A percentile compares a stretch with the other conserved stretches of the same genome.
Evolutionary conservation across 2,797 vertebrate genomes (phyloP).

Genomic region (Syngnathus rostellatus): DNA sequence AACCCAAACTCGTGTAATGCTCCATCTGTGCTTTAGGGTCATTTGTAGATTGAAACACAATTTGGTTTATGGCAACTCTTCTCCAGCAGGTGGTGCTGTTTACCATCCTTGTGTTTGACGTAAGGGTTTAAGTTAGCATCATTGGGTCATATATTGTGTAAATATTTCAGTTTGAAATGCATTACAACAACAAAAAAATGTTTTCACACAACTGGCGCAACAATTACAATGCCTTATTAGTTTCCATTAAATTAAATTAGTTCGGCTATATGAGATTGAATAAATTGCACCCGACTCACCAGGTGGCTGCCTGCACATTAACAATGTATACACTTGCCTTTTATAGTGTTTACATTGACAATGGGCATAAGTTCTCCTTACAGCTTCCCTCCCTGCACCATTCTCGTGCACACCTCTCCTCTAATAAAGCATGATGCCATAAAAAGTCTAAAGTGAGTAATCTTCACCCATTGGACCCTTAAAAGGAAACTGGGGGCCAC

Average conservation of each 20-base stretch:
- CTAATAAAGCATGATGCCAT: slow-evolving; percentile 25
- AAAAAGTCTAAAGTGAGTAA: slow-evolving; percentile 30
- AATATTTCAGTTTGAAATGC: no score
- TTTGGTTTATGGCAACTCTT: not conserved
- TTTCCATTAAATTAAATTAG: not conserved
- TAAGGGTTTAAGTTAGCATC: not conserved
- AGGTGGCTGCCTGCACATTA: slow-evolving; percentile 1
- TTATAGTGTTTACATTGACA: slow-evolving; percentile 38
- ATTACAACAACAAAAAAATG: not conserved
- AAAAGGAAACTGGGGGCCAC: slow-evolving; percentile 43
- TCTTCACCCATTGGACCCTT: slow-evolving; percentile 49
- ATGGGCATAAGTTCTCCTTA: slow-evolving; percentile 30
- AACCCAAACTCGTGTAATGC: not conserved
- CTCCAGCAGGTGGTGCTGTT: slow-evolving; percentile 2
- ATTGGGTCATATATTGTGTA: not conserved
- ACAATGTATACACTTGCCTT: not conserved
- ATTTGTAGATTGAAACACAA: not conserved
- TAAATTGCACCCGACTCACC: not conserved
- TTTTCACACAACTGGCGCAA: not conserved
- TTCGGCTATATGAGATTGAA: not conserved
- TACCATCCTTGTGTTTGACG: not conserved
- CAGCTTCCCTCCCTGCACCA: slow-evolving; percentile 29
- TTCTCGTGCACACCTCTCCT: slow-evolving; percentile 14
- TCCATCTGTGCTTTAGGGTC: no score
- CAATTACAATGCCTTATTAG: not conserved